Conservation (phyloP, 2,888 invertebrate species). For the Pseudanteris insignis region DNA sequence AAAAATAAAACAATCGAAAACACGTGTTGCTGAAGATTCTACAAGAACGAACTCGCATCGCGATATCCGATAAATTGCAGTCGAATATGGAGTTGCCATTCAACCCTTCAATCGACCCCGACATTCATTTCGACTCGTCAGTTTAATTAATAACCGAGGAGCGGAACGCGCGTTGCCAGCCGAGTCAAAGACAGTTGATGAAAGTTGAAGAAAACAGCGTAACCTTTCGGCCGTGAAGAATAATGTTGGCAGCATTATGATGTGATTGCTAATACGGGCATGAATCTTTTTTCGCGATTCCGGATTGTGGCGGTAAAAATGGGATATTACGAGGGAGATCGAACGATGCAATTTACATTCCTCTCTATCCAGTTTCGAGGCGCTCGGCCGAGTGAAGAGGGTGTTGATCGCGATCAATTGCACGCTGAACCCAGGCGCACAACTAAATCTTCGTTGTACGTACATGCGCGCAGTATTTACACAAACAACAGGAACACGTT, state of each 20-base stretch:
- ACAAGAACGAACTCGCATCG: too few relatives aligned
- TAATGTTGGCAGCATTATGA: conserved; percentile 17
- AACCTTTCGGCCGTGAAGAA: conserved; percentile 10
- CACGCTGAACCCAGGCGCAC: conserved; percentile 34
- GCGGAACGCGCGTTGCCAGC: too few relatives aligned
- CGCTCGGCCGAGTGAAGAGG: conserved; percentile 39
- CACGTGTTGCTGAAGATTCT: too few relatives aligned
- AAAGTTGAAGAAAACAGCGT: not conserved
- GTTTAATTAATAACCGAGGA: too few relatives aligned
- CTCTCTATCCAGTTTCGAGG: conserved; percentile 50
- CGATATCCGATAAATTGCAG: too few relatives aligned
- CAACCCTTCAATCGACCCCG: too few relatives aligned
- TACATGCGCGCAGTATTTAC: conserved; percentile 33
- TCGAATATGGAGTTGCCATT: too few relatives aligned
- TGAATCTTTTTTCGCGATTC: conserved; percentile 26
- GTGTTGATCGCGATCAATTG: conserved; percentile 56
- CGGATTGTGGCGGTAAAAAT: conserved; percentile 23
- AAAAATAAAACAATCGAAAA: too few relatives aligned
- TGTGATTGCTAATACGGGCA: conserved; percentile 27
- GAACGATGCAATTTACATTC: conserved; percentile 57
- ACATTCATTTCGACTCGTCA: too few relatives aligned
- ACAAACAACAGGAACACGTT: conserved; percentile 37
- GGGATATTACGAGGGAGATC: conserved; percentile 35
- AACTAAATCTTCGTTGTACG: conserved; percentile 25
- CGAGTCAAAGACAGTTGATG: too few relatives aligned